Conservation (phyloP, 2,113 vertebrate genomes). For the Cynoglossus semilaevis region DNA sequence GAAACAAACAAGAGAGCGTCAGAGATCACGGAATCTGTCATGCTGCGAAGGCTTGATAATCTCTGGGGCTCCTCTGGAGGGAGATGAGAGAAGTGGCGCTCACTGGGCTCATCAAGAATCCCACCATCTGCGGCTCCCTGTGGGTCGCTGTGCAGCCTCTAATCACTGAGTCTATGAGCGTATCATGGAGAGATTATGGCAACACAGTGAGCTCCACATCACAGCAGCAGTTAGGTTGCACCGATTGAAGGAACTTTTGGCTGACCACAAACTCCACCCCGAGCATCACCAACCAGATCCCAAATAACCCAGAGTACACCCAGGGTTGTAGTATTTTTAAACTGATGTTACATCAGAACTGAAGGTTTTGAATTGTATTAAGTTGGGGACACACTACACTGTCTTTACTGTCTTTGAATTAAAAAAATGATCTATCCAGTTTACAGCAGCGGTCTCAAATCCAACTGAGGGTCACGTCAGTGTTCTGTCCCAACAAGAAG, state of each 20-base stretch:
- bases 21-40: conserved; percentile 35
- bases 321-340: conserved; percentile 57
- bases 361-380: conserved; percentile 55
- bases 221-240: conserved; percentile 20
- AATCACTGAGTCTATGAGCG: conserved; percentile 54
- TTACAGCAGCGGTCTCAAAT: too few relatives aligned
- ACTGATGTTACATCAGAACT: conserved; percentile 52
- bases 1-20: conserved; percentile 27
- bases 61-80: conserved; percentile 47
- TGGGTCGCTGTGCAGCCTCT: conserved; percentile 44
- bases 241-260: conserved; percentile 41
- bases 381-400: too few relatives aligned
- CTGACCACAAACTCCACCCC: conserved; percentile 59
- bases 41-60: conserved; percentile 38
- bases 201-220: conserved; percentile 45
- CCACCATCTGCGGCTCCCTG: conserved; percentile 60
- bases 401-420: too few relatives aligned
- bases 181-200: conserved; percentile 54
- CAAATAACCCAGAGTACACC: conserved; percentile 45
- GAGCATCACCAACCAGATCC: conserved; percentile 51
- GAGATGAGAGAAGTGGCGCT: conserved; percentile 49
- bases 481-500: too few relatives aligned
- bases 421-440: too few relatives aligned
- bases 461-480: too few relatives aligned
- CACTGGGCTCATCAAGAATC: conserved; percentile 51